A percentile compares a stretch with the other conserved stretches of the same genome.
These are phyloP conservation scores for Acanthococcus lagerstroemiae DNA, from an alignment of 2,888 invertebrate genomes.

Conservation along the genomic window DNA sequence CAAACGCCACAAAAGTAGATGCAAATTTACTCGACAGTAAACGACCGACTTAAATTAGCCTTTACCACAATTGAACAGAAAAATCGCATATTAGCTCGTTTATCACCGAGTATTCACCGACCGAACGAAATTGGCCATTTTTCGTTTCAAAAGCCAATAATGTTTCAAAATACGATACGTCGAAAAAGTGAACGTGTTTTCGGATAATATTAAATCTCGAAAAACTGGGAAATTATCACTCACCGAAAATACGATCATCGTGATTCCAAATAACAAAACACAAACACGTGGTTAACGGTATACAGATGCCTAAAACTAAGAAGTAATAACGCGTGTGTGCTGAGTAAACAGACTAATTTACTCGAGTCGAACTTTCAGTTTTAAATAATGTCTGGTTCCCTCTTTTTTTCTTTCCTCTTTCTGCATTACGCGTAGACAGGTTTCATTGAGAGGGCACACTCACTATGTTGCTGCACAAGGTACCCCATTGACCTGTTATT, in stretches of 20 bases:
- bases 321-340: slow-evolving; percentile 4
- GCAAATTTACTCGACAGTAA: too few species aligned
- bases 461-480: slow-evolving; percentile 5
- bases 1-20: too few species aligned
- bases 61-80: too few species aligned
- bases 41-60: too few species aligned
- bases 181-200: too few species aligned
- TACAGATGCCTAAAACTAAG: neutral
- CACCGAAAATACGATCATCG: slow-evolving; percentile 15
- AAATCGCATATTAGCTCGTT: too few species aligned
- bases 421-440: slow-evolving; percentile 13
- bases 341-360: slow-evolving; percentile 27
- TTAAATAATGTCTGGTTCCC: slow-evolving; percentile 26
- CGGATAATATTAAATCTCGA: too few species aligned
- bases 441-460: slow-evolving; percentile 1
- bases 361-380: slow-evolving; percentile 20
- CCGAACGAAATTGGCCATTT: too few species aligned
- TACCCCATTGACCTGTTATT: slow-evolving; percentile 27
- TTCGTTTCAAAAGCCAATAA: too few species aligned
- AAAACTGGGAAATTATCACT: neutral
- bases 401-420: neutral
- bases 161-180: too few species aligned
- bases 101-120: too few species aligned
- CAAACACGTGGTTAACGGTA: slow-evolving; percentile 7
- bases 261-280: neutral